Conservation (phyloP, 2,888 invertebrate genomes). For the Drosophila mimetica region DNA sequence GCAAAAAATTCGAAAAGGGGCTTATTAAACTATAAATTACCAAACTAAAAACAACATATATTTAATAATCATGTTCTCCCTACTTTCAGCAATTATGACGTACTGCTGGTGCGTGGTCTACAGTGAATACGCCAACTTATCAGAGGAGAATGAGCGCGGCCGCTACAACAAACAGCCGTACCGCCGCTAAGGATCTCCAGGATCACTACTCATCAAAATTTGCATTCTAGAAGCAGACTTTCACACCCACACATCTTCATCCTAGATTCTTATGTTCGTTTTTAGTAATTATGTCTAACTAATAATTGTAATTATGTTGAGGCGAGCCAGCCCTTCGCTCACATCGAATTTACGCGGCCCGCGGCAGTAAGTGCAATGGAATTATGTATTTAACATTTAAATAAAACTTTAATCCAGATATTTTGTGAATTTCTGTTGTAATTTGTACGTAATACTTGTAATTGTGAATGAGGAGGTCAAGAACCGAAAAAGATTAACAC, state of each 20-base stretch:
- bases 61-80: no score
- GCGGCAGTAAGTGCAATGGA: slow-evolving; percentile 61
- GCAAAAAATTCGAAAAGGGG: no score
- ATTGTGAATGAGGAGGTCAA: slow-evolving; percentile 33
- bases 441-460: slow-evolving; percentile 55
- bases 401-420: slow-evolving; percentile 51
- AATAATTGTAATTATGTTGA: slow-evolving; percentile 67
- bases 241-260: slow-evolving; percentile 25
- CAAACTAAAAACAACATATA: no score
- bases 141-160: slow-evolving; percentile 89
- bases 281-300: slow-evolving; percentile 65
- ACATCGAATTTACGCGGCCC: slow-evolving; percentile 48
- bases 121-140: slow-evolving; percentile 90
- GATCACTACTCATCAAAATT: slow-evolving; percentile 18
- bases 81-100: slow-evolving; percentile 88
- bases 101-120: slow-evolving; percentile 94
- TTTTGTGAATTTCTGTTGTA: slow-evolving; percentile 51
- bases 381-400: slow-evolving; percentile 65
- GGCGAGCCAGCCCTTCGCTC: slow-evolving; percentile 43
- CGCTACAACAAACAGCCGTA: slow-evolving; percentile 91
- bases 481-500: slow-evolving; percentile 50
- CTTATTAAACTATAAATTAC: no score
- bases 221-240: slow-evolving; percentile 29
- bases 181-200: slow-evolving; percentile 77
- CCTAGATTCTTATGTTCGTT: slow-evolving; percentile 57